phyloP scores from a whole-genome alignment of 92 coral and sea anemone genomes.

The Epizoanthus rinbou region DNA sequence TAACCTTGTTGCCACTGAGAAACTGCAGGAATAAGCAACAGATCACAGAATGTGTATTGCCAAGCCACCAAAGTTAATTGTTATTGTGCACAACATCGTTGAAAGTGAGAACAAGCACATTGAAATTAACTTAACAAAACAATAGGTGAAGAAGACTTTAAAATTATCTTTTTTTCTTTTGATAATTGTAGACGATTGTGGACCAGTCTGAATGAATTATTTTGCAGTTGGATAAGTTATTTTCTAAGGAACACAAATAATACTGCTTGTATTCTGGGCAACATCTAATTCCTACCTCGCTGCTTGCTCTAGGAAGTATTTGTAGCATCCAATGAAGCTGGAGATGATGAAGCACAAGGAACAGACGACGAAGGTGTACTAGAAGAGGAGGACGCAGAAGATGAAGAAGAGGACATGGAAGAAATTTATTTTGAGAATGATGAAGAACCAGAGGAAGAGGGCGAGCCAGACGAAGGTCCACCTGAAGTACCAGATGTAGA shows the following conservation, averaged over 20 bases:
- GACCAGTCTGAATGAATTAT: no score
- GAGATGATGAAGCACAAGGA: constrained; percentile 31
- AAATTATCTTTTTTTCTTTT: no score
- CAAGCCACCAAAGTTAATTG: no score
- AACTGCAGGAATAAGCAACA: no score
- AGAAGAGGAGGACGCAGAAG: constrained; percentile 42
- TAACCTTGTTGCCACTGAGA: no score
- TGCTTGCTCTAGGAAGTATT: background rate
- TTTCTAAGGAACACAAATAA: background rate
- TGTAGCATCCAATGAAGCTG: constrained; percentile 20
- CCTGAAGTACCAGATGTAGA: constrained; percentile 69
- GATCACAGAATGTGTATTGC: no score
- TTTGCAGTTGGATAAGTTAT: no score
- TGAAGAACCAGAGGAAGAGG: constrained; percentile 35
- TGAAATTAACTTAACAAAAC: no score
- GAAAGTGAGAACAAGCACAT: no score
- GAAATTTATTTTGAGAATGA: constrained; percentile 23
- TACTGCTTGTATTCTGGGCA: background rate
- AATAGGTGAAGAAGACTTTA: no score
- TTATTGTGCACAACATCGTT: no score
- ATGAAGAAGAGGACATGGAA: constrained; percentile 44
- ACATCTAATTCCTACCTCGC: background rate
- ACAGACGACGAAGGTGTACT: constrained; percentile 20
- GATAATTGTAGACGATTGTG: no score
- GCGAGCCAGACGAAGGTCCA: constrained; percentile 42